phyloP scores from a whole-genome alignment of 2,888 invertebrate genomes.

The Pristionchus japonicus region DNA sequence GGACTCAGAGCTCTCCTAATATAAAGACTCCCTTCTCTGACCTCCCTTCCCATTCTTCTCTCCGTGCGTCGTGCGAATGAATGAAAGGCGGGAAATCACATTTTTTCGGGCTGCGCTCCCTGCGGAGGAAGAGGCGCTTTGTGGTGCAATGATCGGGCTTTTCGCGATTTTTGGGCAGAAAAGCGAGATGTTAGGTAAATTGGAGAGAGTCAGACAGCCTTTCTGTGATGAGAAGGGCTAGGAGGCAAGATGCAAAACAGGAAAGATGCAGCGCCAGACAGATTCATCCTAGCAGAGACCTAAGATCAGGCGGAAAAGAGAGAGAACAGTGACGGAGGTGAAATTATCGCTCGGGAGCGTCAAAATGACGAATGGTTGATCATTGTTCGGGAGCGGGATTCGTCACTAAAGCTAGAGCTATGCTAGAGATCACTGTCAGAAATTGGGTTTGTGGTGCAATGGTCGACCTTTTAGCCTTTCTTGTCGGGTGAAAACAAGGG shows the following conservation, averaged over 20 bases:
- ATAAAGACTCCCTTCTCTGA: constrained; percentile 8
- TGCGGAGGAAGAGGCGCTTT: background rate
- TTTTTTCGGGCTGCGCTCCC: constrained; percentile 19
- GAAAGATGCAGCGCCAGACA: background rate
- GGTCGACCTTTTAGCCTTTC: no score
- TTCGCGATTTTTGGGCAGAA: background rate
- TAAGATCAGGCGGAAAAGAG: background rate
- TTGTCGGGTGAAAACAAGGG: background rate
- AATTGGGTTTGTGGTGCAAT: no score
- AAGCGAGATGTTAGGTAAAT: background rate
- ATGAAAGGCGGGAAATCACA: constrained; percentile 30
- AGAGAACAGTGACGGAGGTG: background rate
- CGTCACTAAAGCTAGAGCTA: no score
- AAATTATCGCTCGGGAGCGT: background rate
- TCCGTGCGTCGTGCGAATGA: background rate
- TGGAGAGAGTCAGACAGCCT: background rate
- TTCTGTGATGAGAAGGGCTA: background rate
- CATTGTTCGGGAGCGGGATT: no score
- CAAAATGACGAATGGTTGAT: background rate
- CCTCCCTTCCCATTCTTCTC: background rate
- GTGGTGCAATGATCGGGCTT: background rate
- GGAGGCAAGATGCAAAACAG: background rate
- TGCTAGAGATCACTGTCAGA: no score
- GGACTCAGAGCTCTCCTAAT: constrained; percentile 9
- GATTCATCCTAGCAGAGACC: background rate